Base-by-base conservation (phyloP, 2,888 invertebrate genomes). In the Minunthozetes semirufus region DNA sequence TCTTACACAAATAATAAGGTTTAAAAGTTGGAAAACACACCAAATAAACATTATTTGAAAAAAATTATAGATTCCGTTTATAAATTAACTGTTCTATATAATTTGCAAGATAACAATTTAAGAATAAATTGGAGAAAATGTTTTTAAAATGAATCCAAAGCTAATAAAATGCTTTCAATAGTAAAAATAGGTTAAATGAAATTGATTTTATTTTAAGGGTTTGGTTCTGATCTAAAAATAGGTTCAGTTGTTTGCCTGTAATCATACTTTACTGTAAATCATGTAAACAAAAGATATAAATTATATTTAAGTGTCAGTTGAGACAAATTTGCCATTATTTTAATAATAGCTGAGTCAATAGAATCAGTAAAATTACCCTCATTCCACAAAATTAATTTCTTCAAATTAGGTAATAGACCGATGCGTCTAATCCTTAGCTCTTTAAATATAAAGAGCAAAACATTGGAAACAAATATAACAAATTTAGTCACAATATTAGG, bases 231-330 rank as follows among this genome's bases (percentile, higher is more conserved):
- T n/a, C n/a, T 13, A 48, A 13, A 48, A 48, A 2, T 17, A 11
- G 13, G 61, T 29, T 61, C 27, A 29, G 5, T 61, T 33, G 63
- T 63, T 33, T 33, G 63, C 25, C 63, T 63, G 63, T 19, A 63
- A 63, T 63, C 63, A 63, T 33, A 63, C 63, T 63, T 63, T 27
- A 17, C 63, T 63, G 33, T 33, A 63, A 38, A 17, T 33, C 63
- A 63, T 33, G n/a, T 61, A 61, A 61, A 27, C 61, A 63, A 22
- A 25, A 63, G n/a, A 63, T 27, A 29, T 38, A 63, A 63, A 63
- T 63, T 33, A 63, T 17, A 33, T 19, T 63, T 63, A 63, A 33
- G 33, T 17, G 17, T 63, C 33, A 4, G 15, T 63, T 33, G 25
- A 15, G 27, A 33, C 63, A 27, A 33, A n/a, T 22, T 25, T 56